Base-by-base conservation (phyloP, 2,888 invertebrate genomes). In the Agrotis segetum region DNA sequence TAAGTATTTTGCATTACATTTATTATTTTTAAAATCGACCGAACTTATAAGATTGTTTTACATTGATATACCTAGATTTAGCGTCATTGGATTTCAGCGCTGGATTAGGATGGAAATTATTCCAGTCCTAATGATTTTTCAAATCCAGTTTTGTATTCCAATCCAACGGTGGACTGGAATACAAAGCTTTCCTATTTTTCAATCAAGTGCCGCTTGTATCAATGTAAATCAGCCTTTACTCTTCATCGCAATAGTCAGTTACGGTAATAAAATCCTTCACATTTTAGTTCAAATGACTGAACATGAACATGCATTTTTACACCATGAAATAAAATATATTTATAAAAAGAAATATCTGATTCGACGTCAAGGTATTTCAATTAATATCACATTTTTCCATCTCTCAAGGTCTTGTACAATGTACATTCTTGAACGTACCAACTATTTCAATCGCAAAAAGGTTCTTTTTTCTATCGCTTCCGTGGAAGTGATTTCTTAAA, bases 321-420 rank as follows among this genome's bases (percentile, higher is more conserved):
- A 71, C 5, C 19, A 58, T 61, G 3, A 46, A 66, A 58, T 52
- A 66, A 66, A 66, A 49, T 49, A 29, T 40, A 29, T 60, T 55
- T 24, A 17, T 62, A 49, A 34, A 47, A 58, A 40, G 46, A 55
- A 52, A 62, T 24, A 49, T 64, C 53, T 60, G 40, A 55, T 74
- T 50, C 17, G 2, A 53, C 2, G 11, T 55, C 62, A 67, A 63
- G 74, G 62, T 64, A 59, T 29, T 63, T 60, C 24, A 63, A 59
- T 29, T 40, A 61, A 62, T 77, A 71, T 79, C 52, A 40, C 24
- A 53, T 62, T 66, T 66, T 46, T 72, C 19, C 65, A 76, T 78
- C 52, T 62, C 4, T 62, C 65, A 72, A 76, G 72, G 78, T 7
- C 52, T 49, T 17, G 14, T 60, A 52, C 14, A 49, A 19, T 65